Base-by-base conservation (phyloP, 2,797 vertebrate species). In the Triplophysa bombifrons region DNA sequence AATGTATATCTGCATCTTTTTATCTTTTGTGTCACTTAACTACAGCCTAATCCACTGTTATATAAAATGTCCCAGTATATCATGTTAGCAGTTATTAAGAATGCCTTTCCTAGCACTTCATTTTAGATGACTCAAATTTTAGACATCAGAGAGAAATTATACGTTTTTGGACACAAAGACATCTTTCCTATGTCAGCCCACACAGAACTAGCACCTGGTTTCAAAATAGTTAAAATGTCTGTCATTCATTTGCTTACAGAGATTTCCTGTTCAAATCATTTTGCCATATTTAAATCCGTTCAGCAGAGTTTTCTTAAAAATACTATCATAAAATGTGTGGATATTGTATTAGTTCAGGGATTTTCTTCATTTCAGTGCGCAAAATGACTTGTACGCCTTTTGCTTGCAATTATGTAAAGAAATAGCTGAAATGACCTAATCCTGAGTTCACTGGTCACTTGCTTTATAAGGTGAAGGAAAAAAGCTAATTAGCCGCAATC, bases 41-140 rank as follows among this genome's bases (percentile, higher is more conserved):
- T 72, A 66, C 68, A 51, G 58, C 80, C 19, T 80, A 11, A 87
- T 86, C 72, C 76, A 82, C 80, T 82, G 82, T 90, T 90, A 85
- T 84, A 66, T 90, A 90, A 88, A 17, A 46, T 64, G 38, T 14
- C 60, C 72, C 80, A 86, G 58, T 78, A 75, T 66, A 25, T 69
- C 44, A 55, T 13, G 11, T 86, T 86, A 73, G 80, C 78, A 83
- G 80, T 83, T 72, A 84, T 87, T 77, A 87, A 87, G 79, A 80
- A 82, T 82, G 85, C 58, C 56, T 84, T 90, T 89, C 83, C 48
- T 66, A 65, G 76, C 72, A 12, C 82, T 51, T 82, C 77, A 60
- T 83, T 81, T 10, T 22, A 84, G 51, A 22, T 20, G 34, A 38
- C 34, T 38, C 34, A 38, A 38, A 38, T 38, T 38, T 38, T 7